These are phyloP conservation scores for Pseudococcus jackbeardsleyi DNA, from an alignment of 2,888 invertebrate species.

Conservation along the genomic window DNA sequence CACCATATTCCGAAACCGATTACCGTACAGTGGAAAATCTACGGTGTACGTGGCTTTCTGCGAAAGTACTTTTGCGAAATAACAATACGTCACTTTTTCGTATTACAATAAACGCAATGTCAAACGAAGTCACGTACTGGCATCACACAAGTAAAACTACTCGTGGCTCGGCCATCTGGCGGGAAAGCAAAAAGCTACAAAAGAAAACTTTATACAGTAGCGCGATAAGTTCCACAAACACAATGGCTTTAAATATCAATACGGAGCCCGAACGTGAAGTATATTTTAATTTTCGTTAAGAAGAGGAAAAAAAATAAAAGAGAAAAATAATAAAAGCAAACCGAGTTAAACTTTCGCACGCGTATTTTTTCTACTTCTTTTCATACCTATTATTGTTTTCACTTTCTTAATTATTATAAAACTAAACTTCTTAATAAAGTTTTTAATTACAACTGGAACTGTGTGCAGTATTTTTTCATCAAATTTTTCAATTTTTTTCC, in stretches of 20 bases:
- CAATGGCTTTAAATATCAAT: slow-evolving; percentile 45
- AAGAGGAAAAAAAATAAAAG: not conserved
- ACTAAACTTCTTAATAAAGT: slow-evolving; percentile 30
- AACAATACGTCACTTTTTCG: slow-evolving; percentile 51
- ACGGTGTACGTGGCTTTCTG: slow-evolving; percentile 27
- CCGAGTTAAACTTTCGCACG: not conserved
- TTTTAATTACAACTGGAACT: slow-evolving; percentile 16
- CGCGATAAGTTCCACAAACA: not conserved
- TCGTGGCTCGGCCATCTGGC: slow-evolving; percentile 18
- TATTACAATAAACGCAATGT: slow-evolving; percentile 48
- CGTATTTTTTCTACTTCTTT: not conserved
- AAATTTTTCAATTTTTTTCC: not conserved
- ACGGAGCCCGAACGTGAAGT: slow-evolving; percentile 12
- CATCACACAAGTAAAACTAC: slow-evolving; percentile 20
- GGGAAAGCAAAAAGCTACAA: slow-evolving; percentile 25
- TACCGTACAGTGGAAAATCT: slow-evolving; percentile 30
- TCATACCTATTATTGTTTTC: slow-evolving; percentile 17
- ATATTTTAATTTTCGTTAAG: slow-evolving; percentile 42
- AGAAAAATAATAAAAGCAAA: not conserved
- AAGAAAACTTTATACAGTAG: slow-evolving; percentile 14
- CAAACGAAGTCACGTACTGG: slow-evolving; percentile 42
- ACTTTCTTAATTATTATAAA: slow-evolving; percentile 30
- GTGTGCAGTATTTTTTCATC: not conserved
- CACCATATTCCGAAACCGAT: slow-evolving; percentile 17
- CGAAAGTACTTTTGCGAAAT: slow-evolving; percentile 49